Evolutionary conservation across 35 echinoderm and acorn worm species (phyloP).

Genomic region (Acanthaster planci): DNA sequence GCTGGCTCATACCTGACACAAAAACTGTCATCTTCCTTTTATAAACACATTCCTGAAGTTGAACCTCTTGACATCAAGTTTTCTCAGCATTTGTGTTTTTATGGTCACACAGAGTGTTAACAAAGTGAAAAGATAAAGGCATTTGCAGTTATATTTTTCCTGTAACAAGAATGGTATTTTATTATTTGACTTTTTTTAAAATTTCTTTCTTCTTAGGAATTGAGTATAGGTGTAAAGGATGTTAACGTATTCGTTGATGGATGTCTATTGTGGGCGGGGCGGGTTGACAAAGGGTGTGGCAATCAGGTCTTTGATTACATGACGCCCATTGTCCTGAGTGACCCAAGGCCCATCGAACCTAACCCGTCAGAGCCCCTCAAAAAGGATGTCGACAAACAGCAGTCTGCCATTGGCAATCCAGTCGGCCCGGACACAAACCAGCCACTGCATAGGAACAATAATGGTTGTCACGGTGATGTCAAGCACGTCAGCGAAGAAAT

Average conservation of each 20-base stretch:
- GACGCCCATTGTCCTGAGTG: conserved; percentile 31
- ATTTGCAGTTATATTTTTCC: not conserved
- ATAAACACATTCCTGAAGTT: too few species aligned
- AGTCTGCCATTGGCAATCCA: not conserved
- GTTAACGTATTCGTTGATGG: conserved; percentile 41
- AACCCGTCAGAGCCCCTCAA: too few species aligned
- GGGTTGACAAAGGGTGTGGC: conserved; percentile 87
- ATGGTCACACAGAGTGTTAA: not conserved
- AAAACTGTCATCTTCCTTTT: too few species aligned
- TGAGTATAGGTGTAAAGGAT: conserved; percentile 77
- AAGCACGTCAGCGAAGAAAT: conserved; percentile 11
- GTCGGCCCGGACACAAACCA: not conserved
- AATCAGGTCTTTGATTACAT: conserved; percentile 99
- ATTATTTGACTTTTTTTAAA: not conserved
- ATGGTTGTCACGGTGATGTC: not conserved
- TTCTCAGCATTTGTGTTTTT: not conserved
- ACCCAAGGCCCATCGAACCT: not conserved
- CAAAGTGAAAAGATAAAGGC: not conserved
- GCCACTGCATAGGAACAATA: conserved; percentile 23
- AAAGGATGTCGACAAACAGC: not conserved
- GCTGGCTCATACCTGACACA: too few species aligned
- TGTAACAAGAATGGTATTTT: too few species aligned
- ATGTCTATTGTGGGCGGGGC: conserved; percentile 62
- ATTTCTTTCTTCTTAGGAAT: conserved; percentile 53
- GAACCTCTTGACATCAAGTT: not conserved